phyloP scores from a whole-genome alignment of 30 jellyfish, hydroid and myxozoan species.

The Pseudorhiza aurosa region DNA sequence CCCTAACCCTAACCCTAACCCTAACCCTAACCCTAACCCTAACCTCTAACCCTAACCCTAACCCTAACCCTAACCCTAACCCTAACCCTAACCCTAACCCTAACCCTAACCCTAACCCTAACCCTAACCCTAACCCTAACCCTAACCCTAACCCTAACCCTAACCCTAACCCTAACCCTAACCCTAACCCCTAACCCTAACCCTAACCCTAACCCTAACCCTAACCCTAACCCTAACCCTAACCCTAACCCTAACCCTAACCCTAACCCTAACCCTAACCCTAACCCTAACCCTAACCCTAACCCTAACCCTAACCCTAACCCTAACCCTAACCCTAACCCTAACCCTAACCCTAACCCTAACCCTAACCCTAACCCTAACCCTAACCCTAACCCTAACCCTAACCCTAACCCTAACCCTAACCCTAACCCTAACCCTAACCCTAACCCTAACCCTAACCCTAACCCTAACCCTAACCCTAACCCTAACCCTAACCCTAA shows the following conservation, averaged over 20 bases:
- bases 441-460: conserved; percentile 1
- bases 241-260: conserved; percentile 21
- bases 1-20: conserved; percentile 29
- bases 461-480: conserved; percentile 3
- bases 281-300: conserved; percentile 15
- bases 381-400: conserved; percentile 4
- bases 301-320: conserved; percentile 14
- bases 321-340: not conserved
- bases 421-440: not conserved
- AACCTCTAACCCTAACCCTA: not conserved
- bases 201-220: conserved; percentile 26
- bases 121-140: conserved; percentile 34
- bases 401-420: conserved; percentile 3
- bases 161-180: conserved; percentile 15
- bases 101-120: conserved; percentile 12
- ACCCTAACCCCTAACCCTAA: no score
- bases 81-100: conserved; percentile 1
- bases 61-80: conserved; percentile 23
- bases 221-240: conserved; percentile 28
- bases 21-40: conserved; percentile 20
- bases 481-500: conserved; percentile 2
- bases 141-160: conserved; percentile 32
- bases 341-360: not conserved
- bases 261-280: conserved; percentile 25
- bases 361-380: conserved; percentile 4